Conservation (phyloP, 2,113 vertebrate species). For the Calyptommatus sinebrachiatus region DNA sequence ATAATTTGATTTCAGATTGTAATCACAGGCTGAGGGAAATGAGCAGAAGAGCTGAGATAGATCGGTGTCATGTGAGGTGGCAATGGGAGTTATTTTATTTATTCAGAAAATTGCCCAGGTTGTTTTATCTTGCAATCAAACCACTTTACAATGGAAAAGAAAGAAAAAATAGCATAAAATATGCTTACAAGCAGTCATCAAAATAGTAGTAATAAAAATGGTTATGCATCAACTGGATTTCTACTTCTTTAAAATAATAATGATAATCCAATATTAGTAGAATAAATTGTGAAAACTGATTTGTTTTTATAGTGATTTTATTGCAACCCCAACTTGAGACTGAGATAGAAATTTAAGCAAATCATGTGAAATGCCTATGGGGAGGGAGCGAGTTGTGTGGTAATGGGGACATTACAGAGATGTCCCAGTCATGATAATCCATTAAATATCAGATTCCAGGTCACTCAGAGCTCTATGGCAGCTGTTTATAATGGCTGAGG, state of each 20-base stretch:
- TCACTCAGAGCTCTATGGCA: not conserved
- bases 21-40: constrained; percentile 71
- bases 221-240: not conserved
- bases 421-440: not conserved
- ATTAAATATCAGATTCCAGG: not conserved
- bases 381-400: not conserved
- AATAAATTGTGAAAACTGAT: not conserved
- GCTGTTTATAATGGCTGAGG: not conserved
- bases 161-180: constrained; percentile 32
- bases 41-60: not conserved
- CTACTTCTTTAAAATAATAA: too few relatives aligned
- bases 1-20: constrained; percentile 90
- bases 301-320: too few relatives aligned
- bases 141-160: not conserved
- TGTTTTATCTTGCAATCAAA: not conserved
- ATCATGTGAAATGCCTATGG: not conserved
- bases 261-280: not conserved
- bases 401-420: not conserved
- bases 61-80: not conserved
- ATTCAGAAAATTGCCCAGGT: not conserved
- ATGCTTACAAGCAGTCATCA: not conserved
- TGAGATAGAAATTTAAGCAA: too few relatives aligned
- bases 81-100: not conserved
- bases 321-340: too few relatives aligned
- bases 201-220: not conserved